Base-by-base conservation (phyloP, 2,797 vertebrate genomes). In the Characodon lateralis region DNA sequence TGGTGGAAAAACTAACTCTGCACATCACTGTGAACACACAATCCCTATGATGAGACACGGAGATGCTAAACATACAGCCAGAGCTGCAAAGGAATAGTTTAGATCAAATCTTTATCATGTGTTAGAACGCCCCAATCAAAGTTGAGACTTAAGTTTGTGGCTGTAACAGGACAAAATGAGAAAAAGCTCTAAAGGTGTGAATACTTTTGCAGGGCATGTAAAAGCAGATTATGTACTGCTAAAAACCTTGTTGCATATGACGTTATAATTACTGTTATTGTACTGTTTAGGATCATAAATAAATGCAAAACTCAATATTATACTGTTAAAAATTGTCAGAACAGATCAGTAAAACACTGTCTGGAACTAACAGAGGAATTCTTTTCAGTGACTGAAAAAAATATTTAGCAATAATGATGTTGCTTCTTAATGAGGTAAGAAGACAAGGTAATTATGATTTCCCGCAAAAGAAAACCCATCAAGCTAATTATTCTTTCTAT, bases 371-470 rank as follows among this genome's bases (percentile, higher is more conserved):
- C 10, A 48, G 66, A 69, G 41, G 16, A 18, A 16, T 69, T 16
- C 6, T 46, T n/a, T 46, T 7, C 1, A 69, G 24, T 26, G 66
- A 48, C 24, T n/a, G 24, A 14, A 24, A 18, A 46, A 22, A 31
- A 56, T 53, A 50, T 1, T 53, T 75, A 46, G 16, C n/a, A 5
- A 50, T 74, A 56, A 63, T 16, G 39, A 73, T 59, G 51, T 55
- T 72, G 5, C 61, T 28, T 68, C 59, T 66, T 66, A 71, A 81
- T 63, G 55, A 41, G 53, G n/a, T 53, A 28, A 28, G 79, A 77
- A 46, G n/a, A 41, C 18, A 51, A 71, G 58, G 56, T 74, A 56
- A 71, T 71, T 74, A 1, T 31, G 53, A 53, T 66, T 2, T 69
- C 26, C 51, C 56, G 70, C 71, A 71, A 80, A 41, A 66, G 58